Evolutionary conservation across 2,113 vertebrate species (phyloP).

Genomic region (Reinhardtius hippoglossoides): DNA sequence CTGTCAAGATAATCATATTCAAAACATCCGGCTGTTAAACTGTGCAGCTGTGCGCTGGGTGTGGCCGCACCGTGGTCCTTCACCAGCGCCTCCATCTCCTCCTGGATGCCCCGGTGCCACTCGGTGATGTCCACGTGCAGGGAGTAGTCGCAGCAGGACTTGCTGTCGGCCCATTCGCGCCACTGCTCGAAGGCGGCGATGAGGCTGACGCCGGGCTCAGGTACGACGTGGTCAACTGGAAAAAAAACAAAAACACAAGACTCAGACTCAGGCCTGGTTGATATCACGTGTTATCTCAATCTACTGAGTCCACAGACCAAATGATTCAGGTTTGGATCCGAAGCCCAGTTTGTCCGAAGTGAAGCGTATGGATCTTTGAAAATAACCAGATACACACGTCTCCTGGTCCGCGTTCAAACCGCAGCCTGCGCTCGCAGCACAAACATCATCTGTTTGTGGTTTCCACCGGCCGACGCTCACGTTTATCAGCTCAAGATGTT

Average conservation of each 20-base stretch:
- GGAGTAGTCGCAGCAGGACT: slow-evolving; percentile 97
- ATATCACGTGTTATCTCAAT: background rate
- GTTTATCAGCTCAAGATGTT: slow-evolving; percentile 1
- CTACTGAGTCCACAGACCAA: background rate
- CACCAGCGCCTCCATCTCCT: slow-evolving; percentile 96
- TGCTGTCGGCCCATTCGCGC: slow-evolving; percentile 96
- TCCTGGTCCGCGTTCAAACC: background rate
- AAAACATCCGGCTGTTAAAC: background rate
- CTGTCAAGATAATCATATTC: background rate
- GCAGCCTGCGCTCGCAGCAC: background rate
- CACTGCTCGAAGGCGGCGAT: slow-evolving; percentile 95
- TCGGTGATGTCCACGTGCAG: slow-evolving; percentile 96
- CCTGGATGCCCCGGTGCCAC: slow-evolving; percentile 96
- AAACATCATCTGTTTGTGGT: slow-evolving; percentile 3
- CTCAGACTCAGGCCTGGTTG: background rate
- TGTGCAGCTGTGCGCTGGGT: no score
- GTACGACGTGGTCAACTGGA: slow-evolving; percentile 94
- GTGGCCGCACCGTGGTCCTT: slow-evolving; percentile 91
- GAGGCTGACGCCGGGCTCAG: slow-evolving; percentile 91
- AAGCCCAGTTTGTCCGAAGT: background rate
- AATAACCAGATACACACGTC: background rate
- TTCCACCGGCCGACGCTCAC: slow-evolving; percentile 8
- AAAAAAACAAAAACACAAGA: background rate
- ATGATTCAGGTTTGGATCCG: background rate
- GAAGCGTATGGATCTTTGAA: background rate